Base-by-base conservation (phyloP, 2,888 invertebrate genomes). In the Nephrotoma flavescens region DNA sequence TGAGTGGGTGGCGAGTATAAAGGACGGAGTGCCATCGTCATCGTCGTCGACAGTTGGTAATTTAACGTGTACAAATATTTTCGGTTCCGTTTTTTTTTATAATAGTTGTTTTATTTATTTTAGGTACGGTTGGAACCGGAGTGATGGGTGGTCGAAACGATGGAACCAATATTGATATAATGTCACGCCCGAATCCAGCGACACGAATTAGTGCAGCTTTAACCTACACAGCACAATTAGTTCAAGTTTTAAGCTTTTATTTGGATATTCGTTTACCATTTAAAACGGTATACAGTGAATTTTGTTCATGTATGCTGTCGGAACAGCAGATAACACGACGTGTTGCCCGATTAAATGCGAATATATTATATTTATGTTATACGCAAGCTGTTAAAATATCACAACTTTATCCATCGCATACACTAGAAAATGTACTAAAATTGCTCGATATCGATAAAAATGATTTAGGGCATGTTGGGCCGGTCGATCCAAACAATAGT, bases 171-270 rank as follows among this genome's bases (percentile, higher is more conserved):
- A 93, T 93, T 88, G 92, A 93, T 87, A 92, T 92, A 88, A 92
- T 93, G 87, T 93, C 94, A 15, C 94, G 94, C 89, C 93, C 93
- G 88, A 95, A 95, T 90, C 94, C 95, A 88, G 94, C 95, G 83
- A 95, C 95, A 89, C 94, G 94, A 88, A 95, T 95, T 88, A 94
- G 94, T 90, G 97, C 95, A 88, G 98, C 96, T 86, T 94, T 98
- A 83, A 95, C 96, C 83, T 96, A 97, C 90, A 95, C 96, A 71
- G 95, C 97, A 87, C 98, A 98, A 92, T 93, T 98, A 89, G 94
- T 96, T 85, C 94, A 95, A 90, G 93, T 97, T 88, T 92, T 97
- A 88, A 96, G 97, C 86, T 96, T 95, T 93, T 96, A 96, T 90
- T 93, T 98, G 88, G 96, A 97, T 92, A 94, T 96, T 86, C 93